Conservation (phyloP, 2,113 vertebrate species). For the Trinectes maculatus region DNA sequence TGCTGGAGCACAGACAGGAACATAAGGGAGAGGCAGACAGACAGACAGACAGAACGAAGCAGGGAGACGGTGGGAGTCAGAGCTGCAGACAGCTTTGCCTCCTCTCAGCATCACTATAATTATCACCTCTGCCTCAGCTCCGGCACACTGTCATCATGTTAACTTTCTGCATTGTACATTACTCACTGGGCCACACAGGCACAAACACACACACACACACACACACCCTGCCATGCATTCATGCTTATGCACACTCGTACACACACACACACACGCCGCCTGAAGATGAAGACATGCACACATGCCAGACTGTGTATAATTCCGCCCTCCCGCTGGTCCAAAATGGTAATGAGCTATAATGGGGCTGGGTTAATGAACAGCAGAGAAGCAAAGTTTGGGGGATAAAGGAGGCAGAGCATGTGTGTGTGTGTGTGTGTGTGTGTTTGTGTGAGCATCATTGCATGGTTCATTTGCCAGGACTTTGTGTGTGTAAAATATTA, state of each 20-base stretch:
- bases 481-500: conserved; percentile 36
- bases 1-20: conserved; percentile 11
- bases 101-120: conserved; percentile 66
- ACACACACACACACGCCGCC: conserved; percentile 5
- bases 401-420: conserved; percentile 14
- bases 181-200: conserved; percentile 57
- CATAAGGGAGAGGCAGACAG: conserved; percentile 17
- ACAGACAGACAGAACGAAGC: conserved; percentile 16
- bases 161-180: conserved; percentile 58
- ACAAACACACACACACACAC: conserved; percentile 17
- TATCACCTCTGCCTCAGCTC: conserved; percentile 66
- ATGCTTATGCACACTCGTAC: not conserved
- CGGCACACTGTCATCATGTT: conserved; percentile 69
- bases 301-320: conserved; percentile 18
- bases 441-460: conserved; percentile 15
- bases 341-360: conserved; percentile 64
- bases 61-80: conserved; percentile 48
- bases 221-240: not conserved
- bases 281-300: not conserved
- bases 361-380: conserved; percentile 67
- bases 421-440: conserved; percentile 27
- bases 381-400: conserved; percentile 51
- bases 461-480: conserved; percentile 55
- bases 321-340: conserved; percentile 37
- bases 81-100: conserved; percentile 54